A percentile compares a stretch with the other conserved stretches of the same genome.
phyloP scores from a whole-genome alignment of 2,888 invertebrate species.

The Spodoptera picta region DNA sequence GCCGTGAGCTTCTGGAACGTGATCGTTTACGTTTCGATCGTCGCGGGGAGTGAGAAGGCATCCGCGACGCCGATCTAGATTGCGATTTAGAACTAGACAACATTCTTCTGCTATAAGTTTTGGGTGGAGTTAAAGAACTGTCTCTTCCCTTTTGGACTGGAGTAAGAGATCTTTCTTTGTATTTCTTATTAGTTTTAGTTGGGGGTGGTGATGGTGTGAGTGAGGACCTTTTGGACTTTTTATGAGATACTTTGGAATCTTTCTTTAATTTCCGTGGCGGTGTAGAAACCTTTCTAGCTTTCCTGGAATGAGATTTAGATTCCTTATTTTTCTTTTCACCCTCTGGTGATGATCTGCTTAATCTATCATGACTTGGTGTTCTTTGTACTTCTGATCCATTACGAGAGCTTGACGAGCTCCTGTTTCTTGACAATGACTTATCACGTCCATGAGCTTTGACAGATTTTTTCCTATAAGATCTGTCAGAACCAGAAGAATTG shows the following conservation, averaged over 20 bases:
- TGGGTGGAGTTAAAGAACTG: conserved; percentile 80
- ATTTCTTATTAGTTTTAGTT: conserved; percentile 63
- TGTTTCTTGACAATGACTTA: conserved; percentile 68
- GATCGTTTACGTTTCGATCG: conserved; percentile 60
- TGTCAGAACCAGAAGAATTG: conserved; percentile 72
- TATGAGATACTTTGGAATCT: conserved; percentile 64
- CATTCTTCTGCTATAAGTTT: conserved; percentile 75
- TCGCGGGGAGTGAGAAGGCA: conserved; percentile 64
- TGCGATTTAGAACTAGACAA: conserved; percentile 74
- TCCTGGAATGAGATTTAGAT: conserved; percentile 63
- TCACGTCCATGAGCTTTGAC: conserved; percentile 57
- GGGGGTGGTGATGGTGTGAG: conserved; percentile 76
- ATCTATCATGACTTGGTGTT: conserved; percentile 60
- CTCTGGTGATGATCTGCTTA: conserved; percentile 65
- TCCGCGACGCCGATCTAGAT: conserved; percentile 63
- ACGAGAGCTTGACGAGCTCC: conserved; percentile 61
- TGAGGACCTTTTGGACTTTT: conserved; percentile 68
- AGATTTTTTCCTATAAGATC: conserved; percentile 68
- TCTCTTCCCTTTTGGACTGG: conserved; percentile 70
- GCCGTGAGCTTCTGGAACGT: conserved; percentile 53
- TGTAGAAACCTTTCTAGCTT: conserved; percentile 58
- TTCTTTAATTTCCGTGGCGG: conserved; percentile 59
- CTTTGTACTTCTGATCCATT: conserved; percentile 62
- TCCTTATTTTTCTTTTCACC: conserved; percentile 59
- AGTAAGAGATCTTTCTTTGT: conserved; percentile 63